phyloP scores from a whole-genome alignment of 2,797 vertebrate genomes.

The Emydoidea blandingii region DNA sequence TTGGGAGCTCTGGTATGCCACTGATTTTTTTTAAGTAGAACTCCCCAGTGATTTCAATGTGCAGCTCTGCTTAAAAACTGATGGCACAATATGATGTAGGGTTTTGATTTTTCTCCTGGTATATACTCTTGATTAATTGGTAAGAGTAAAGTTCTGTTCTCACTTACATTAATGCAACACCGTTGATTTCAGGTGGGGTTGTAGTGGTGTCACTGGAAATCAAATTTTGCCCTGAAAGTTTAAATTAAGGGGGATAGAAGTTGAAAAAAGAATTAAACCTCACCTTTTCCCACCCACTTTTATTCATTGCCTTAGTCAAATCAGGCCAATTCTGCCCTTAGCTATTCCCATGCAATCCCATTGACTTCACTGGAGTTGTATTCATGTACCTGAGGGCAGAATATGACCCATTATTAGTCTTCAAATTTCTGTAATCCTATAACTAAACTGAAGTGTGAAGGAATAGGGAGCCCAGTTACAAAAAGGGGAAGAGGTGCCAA shows the following conservation, averaged over 20 bases:
- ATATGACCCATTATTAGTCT: not conserved
- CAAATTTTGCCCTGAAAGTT: not conserved
- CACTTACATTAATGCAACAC: not conserved
- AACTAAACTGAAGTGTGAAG: not conserved
- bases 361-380: not conserved
- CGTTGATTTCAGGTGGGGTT: not conserved
- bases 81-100: not conserved
- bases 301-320: not conserved
- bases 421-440: not conserved
- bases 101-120: not conserved
- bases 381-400: fast-evolving
- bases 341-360: not conserved
- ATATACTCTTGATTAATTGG: not conserved
- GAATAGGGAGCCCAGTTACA: not conserved
- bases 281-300: not conserved
- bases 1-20: not conserved
- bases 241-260: not conserved
- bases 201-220: not conserved
- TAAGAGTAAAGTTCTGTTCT: not conserved
- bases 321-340: not conserved
- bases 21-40: not conserved
- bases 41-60: not conserved
- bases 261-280: not conserved
- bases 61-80: not conserved
- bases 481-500: not conserved